Evolutionary conservation across 2,797 vertebrate species (phyloP).

Genomic region (Rousettus madagascariensis): DNA sequence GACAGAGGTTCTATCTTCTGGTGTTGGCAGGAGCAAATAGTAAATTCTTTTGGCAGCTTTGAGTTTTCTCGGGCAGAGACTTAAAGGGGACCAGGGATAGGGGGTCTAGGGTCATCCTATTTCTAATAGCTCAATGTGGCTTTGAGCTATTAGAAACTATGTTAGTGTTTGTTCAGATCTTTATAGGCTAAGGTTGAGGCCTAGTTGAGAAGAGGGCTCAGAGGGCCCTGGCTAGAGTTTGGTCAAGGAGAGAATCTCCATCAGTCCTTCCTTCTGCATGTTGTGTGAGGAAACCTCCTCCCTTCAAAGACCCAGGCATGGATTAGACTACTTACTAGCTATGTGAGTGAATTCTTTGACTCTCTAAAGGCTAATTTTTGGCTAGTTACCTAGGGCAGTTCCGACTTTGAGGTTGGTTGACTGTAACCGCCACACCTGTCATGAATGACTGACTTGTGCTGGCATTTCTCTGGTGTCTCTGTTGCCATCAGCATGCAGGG

Average conservation of each 20-base stretch:
- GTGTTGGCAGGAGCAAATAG: background rate
- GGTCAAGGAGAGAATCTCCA: background rate
- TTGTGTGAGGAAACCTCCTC: background rate
- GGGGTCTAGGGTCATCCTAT: background rate
- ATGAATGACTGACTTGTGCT: background rate
- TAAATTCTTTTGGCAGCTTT: background rate
- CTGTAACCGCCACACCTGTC: background rate
- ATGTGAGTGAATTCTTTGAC: background rate
- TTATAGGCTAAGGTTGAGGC: background rate
- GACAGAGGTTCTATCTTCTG: background rate
- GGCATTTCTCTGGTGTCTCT: background rate
- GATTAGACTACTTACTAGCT: background rate
- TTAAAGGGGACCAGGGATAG: background rate
- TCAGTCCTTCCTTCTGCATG: background rate
- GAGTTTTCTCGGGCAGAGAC: background rate
- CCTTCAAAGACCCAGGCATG: background rate
- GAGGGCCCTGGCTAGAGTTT: background rate
- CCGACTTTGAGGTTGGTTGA: background rate
- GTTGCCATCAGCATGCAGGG: no score
- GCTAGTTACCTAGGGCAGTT: background rate
- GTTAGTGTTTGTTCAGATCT: background rate
- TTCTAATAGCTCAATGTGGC: background rate
- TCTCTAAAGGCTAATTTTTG: background rate
- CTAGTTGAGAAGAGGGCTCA: background rate
- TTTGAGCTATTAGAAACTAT: background rate